Base-by-base conservation (phyloP, 2,113 vertebrate genomes). In the Leptobrachium leishanense region DNA sequence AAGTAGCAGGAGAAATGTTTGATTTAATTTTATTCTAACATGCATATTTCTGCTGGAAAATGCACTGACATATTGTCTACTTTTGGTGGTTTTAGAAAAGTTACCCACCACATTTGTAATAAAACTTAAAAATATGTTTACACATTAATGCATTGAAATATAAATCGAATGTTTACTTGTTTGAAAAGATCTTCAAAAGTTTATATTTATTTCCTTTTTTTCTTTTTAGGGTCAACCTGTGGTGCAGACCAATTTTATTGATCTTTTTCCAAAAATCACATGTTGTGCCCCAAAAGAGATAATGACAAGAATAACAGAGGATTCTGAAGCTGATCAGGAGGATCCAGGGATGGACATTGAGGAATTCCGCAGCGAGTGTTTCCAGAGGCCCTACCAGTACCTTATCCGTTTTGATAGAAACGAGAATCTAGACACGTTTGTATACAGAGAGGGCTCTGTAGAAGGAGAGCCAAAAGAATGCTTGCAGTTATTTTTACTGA, bases 301-400 rank as follows among this genome's bases (percentile, higher is more conserved):
- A 5, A 82, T 98, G 0, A 84, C 88, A 71, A 72, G 92, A 70
- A 87, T 91, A 81, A 87, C 87, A 7, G 83, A 88, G 70, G 82
- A 88, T 62, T 70, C 75, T 10, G 15, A 0, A 4, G 54, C 76
- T 53, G 77, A 85, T 50, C 3, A 0, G 43, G 74, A 77, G 0
- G 94, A 92, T 1, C 95, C 94, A 0, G 86, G 95, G 2, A 97
- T 98, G 95, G 96, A 98, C 8, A 11, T 82, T n/a, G 9, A 44
- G 13, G 93, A 94, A 72, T 99, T 99, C 72, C 6, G 44, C 76
- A 95, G 94, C 2, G 93, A 91, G 82, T 89, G 92, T 39, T 99
- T 95, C 87, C 98, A 99, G 78, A 93, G 98, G 31, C 94, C 98
- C 1, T 99, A 93, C 86, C 98, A 99, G 72, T 99, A 99, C 68